Evolutionary conservation across 2,797 vertebrate species (phyloP).

Genomic region (Zenarchopterus dispar): DNA sequence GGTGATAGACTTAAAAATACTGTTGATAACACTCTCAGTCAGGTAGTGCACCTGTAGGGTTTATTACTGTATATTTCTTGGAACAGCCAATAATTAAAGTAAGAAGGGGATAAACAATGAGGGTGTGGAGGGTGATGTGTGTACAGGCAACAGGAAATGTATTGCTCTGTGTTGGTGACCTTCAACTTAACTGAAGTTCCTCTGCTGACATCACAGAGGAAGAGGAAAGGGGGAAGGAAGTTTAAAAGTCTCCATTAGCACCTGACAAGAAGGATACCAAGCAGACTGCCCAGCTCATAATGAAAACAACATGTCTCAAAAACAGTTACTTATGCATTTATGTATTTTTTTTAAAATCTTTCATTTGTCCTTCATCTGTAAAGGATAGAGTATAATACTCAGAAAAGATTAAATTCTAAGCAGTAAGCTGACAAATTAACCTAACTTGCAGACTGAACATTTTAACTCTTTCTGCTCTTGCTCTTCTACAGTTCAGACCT

Average conservation of each 20-base stretch:
- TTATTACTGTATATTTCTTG: constrained; percentile 16
- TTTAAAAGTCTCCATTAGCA: background rate
- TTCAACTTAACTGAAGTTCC: constrained; percentile 14
- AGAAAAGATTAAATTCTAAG: background rate
- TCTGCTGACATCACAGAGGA: constrained; percentile 31
- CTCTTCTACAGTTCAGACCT: background rate
- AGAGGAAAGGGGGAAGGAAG: constrained; percentile 19
- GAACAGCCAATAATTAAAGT: background rate
- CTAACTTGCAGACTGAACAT: constrained; percentile 13
- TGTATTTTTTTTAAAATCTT: no score
- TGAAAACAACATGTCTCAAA: constrained; percentile 12
- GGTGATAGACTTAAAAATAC: no score
- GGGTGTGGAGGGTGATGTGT: background rate
- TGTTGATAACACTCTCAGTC: no score
- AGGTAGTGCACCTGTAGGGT: constrained; percentile 16
- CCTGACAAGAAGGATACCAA: background rate
- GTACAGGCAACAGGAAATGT: constrained; percentile 15
- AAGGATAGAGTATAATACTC: rapidly evolving
- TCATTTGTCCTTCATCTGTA: no score
- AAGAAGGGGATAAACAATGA: background rate
- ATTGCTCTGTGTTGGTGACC: constrained; percentile 10
- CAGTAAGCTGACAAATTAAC: background rate
- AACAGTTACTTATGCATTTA: background rate
- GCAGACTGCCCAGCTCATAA: constrained; percentile 11
- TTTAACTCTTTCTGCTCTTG: constrained; percentile 3